Percentiles rank a stretch among this genome's conserved stretches.
Evolutionary conservation across 2,797 vertebrate genomes (phyloP).

Genomic region (Labeo calbasu): DNA sequence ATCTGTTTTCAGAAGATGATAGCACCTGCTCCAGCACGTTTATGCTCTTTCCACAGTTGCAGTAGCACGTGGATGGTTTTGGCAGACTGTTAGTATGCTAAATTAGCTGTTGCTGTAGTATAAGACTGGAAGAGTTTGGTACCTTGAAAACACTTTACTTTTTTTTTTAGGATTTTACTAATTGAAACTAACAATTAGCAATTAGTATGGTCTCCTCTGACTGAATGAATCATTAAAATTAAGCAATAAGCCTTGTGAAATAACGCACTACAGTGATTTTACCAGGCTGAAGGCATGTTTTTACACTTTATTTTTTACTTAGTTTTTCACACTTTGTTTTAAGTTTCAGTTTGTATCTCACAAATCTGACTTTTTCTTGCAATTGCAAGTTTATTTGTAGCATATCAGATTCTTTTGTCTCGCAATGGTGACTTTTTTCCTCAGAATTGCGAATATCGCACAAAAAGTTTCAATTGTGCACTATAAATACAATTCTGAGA

Average conservation of each 20-base stretch:
- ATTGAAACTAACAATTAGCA: not conserved
- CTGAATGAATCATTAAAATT: not conserved
- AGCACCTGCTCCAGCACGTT: not conserved
- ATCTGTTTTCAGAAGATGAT: slow-evolving; percentile 11
- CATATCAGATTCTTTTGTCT: too few species aligned
- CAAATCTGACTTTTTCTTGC: too few species aligned
- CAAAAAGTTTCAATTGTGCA: too few species aligned
- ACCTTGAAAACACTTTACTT: not conserved
- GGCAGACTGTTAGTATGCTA: not conserved
- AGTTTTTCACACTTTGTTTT: too few species aligned
- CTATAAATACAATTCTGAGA: too few species aligned
- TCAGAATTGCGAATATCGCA: too few species aligned
- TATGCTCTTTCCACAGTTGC: not conserved
- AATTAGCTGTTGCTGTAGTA: slow-evolving; percentile 3
- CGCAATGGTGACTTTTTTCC: too few species aligned
- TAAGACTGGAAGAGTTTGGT: not conserved
- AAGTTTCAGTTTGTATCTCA: too few species aligned
- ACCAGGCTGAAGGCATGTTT: not conserved
- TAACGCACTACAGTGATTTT: not conserved
- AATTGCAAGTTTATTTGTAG: too few species aligned
- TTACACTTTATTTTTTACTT: too few species aligned
- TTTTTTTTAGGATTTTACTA: not conserved
- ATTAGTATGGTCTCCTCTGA: not conserved
- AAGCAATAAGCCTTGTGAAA: not conserved
- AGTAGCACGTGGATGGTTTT: not conserved